These are phyloP conservation scores for Tetragonisca angustula DNA, from an alignment of 2,888 invertebrate genomes.

Conservation along the genomic window DNA sequence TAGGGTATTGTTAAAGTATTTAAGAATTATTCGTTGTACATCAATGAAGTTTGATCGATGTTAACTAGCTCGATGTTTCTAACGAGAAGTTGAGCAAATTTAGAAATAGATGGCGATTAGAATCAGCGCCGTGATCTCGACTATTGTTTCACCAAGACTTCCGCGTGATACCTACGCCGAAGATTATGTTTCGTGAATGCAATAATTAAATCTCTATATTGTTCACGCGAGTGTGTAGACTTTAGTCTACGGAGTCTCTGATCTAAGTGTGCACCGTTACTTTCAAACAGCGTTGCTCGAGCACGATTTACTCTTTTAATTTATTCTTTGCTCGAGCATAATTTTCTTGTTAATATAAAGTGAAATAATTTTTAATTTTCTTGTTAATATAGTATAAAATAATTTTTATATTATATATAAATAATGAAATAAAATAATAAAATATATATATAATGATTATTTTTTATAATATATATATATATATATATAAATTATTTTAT, in stretches of 20 bases:
- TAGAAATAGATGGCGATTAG: constrained; percentile 5
- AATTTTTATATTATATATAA: no score
- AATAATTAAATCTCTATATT: not conserved
- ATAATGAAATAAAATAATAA: no score
- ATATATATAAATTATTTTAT: no score
- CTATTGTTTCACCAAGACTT: constrained; percentile 27
- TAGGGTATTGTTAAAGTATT: not conserved
- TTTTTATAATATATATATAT: no score
- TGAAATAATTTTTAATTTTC: not conserved
- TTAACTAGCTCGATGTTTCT: not conserved
- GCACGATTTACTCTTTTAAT: not conserved
- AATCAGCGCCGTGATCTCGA: constrained; percentile 17
- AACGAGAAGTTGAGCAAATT: constrained; percentile 5
- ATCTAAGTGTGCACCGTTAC: not conserved
- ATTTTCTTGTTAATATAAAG: not conserved
- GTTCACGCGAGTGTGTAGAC: not conserved
- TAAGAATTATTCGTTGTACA: not conserved
- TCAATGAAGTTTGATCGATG: not conserved
- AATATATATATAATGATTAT: no score
- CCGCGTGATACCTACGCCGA: constrained; percentile 7
- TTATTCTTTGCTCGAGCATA: not conserved
- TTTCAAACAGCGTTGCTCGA: not conserved
- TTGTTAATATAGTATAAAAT: no score
- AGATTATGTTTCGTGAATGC: constrained; percentile 9
- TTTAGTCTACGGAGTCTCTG: not conserved